A percentile compares a stretch with the other conserved stretches of the same genome.
phyloP scores from a whole-genome alignment of 2,797 vertebrate genomes.

The Sparidentex hasta region DNA sequence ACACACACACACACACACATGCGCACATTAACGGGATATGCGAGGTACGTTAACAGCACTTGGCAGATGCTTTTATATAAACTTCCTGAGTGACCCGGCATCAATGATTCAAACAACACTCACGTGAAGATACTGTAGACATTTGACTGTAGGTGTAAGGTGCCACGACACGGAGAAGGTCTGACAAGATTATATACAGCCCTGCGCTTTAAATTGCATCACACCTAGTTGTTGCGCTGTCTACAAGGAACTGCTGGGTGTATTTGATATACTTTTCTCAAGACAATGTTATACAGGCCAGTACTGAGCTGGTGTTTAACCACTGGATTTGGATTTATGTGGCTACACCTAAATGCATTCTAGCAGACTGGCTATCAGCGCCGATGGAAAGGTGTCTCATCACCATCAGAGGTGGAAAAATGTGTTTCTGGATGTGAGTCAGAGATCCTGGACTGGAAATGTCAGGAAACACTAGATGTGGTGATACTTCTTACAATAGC shows the following conservation, averaged over 20 bases:
- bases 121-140: background rate
- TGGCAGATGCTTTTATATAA: background rate
- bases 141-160: no score
- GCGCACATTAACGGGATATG: constrained; percentile 26
- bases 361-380: background rate
- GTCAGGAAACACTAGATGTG: background rate
- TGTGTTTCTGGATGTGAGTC: background rate
- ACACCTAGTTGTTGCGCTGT: background rate
- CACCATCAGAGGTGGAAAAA: background rate
- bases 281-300: background rate
- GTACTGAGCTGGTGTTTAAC: background rate
- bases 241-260: background rate
- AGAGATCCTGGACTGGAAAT: background rate
- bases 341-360: background rate
- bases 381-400: background rate
- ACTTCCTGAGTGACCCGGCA: background rate
- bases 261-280: background rate
- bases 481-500: background rate
- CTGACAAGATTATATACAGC: background rate
- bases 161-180: background rate
- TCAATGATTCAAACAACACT: constrained; percentile 19
- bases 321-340: no score
- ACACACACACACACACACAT: background rate
- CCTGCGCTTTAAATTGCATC: background rate
- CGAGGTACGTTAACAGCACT: background rate